Percentiles rank a stretch among this genome's conserved stretches.
phyloP scores from a whole-genome alignment of 64 coral and sea anemone species.

The Montipora sp. region DNA sequence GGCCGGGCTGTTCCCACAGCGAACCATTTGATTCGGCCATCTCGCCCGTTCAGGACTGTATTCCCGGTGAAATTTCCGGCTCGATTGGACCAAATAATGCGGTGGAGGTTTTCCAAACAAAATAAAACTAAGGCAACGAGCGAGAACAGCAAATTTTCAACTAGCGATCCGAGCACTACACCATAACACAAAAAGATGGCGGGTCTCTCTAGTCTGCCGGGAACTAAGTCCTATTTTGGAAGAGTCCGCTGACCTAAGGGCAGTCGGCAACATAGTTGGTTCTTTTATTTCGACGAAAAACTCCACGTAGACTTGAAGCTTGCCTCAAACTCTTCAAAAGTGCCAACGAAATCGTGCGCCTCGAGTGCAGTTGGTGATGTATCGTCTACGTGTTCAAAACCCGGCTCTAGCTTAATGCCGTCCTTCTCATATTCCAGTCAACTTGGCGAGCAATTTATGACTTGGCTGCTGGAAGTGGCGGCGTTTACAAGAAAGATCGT shows the following conservation, averaged over 20 bases:
- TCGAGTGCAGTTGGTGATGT: too few relatives aligned
- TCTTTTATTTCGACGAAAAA: too few relatives aligned
- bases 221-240: not conserved
- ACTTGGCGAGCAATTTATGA: too few relatives aligned
- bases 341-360: too few relatives aligned
- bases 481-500: too few relatives aligned
- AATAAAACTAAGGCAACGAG: not conserved
- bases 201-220: not conserved
- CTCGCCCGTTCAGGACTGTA: constrained; percentile 33
- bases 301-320: too few relatives aligned
- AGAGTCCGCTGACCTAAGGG: not conserved
- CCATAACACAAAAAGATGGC: not conserved
- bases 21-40: constrained; percentile 47
- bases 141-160: not conserved
- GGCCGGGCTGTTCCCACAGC: constrained; percentile 9
- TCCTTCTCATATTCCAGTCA: too few relatives aligned
- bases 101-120: constrained; percentile 10
- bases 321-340: too few relatives aligned
- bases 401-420: too few relatives aligned
- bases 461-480: too few relatives aligned
- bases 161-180: not conserved
- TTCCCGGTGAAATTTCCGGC: constrained; percentile 14
- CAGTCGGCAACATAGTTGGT: constrained; percentile 9
- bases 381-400: too few relatives aligned
- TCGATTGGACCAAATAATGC: constrained; percentile 10